Conservation (phyloP, 1,140 invertebrate species). For the Hetaerina americana region DNA sequence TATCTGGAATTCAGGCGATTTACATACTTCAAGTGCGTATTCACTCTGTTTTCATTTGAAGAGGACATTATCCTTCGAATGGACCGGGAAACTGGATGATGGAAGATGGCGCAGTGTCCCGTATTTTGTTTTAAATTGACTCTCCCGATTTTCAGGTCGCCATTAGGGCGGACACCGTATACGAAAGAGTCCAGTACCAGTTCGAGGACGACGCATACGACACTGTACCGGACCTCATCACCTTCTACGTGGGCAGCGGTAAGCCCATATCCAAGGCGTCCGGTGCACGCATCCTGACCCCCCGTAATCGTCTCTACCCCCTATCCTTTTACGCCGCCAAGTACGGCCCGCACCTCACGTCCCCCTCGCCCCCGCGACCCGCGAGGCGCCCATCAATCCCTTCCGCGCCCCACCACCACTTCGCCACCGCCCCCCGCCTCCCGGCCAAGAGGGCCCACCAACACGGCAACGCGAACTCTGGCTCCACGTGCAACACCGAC, state of each 20-base stretch:
- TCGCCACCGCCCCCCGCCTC: not conserved
- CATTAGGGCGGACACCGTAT: slow-evolving; percentile 76
- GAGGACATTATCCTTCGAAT: no score
- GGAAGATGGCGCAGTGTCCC: no score
- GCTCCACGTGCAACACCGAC: no score
- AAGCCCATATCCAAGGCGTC: slow-evolving; percentile 74
- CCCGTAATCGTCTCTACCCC: slow-evolving; percentile 56
- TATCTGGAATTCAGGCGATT: no score
- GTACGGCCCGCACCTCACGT: slow-evolving; percentile 29
- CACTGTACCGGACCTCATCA: slow-evolving; percentile 85
- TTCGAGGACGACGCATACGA: slow-evolving; percentile 91
- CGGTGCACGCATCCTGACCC: slow-evolving; percentile 69
- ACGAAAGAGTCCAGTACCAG: slow-evolving; percentile 80
- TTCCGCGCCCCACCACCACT: slow-evolving; percentile 9
- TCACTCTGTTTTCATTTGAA: no score
- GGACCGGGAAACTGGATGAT: no score
- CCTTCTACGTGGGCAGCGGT: slow-evolving; percentile 84
- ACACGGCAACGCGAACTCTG: no score
- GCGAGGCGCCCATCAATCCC: slow-evolving; percentile 14
- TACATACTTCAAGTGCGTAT: no score
- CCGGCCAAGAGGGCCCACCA: not conserved
- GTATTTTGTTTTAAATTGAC: no score
- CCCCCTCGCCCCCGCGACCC: slow-evolving; percentile 8
- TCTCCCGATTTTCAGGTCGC: slow-evolving; percentile 46
- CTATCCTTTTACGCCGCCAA: slow-evolving; percentile 48